Evolutionary conservation across 2,888 invertebrate species (phyloP).

Genomic region (Epistrophella euchroma): DNA sequence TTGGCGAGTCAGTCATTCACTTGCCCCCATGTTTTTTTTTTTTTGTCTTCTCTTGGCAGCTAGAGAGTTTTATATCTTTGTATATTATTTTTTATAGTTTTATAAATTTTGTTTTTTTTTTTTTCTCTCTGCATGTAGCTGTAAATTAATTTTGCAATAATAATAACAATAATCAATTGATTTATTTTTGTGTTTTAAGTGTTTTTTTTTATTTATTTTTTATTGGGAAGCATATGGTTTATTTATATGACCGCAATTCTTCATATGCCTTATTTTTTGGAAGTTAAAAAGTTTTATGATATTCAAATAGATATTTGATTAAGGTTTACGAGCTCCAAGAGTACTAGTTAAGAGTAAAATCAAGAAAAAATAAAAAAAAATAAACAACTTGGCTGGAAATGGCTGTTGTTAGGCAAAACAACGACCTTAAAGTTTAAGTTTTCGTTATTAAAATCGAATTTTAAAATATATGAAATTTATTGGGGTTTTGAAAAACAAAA

Average conservation of each 20-base stretch:
- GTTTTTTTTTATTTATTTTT: slow-evolving; percentile 3
- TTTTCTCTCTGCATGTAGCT: slow-evolving; percentile 16
- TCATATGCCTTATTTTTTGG: slow-evolving; percentile 2
- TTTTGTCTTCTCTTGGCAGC: slow-evolving; percentile 6
- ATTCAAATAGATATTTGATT: slow-evolving; percentile 6
- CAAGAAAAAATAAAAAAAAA: neutral
- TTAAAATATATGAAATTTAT: too few relatives aligned
- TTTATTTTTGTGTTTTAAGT: slow-evolving; percentile 27
- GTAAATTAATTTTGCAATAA: slow-evolving; percentile 36
- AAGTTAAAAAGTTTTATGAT: neutral
- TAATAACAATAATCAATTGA: slow-evolving; percentile 46
- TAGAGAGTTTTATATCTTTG: slow-evolving; percentile 2
- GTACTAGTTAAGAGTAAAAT: neutral
- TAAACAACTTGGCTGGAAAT: neutral
- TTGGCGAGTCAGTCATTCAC: slow-evolving; percentile 71
- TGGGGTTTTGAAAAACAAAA: too few relatives aligned
- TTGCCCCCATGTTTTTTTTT: slow-evolving; percentile 45
- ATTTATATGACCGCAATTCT: neutral
- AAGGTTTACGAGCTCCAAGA: neutral
- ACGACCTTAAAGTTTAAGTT: neutral
- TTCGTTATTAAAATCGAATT: too few relatives aligned
- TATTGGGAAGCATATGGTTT: neutral
- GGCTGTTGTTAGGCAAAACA: neutral
- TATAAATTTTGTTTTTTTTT: slow-evolving; percentile 12
- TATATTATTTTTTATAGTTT: slow-evolving; percentile 18